Base-by-base conservation (phyloP, 2,797 vertebrate genomes). In the Macrochelys suwanniensis region DNA sequence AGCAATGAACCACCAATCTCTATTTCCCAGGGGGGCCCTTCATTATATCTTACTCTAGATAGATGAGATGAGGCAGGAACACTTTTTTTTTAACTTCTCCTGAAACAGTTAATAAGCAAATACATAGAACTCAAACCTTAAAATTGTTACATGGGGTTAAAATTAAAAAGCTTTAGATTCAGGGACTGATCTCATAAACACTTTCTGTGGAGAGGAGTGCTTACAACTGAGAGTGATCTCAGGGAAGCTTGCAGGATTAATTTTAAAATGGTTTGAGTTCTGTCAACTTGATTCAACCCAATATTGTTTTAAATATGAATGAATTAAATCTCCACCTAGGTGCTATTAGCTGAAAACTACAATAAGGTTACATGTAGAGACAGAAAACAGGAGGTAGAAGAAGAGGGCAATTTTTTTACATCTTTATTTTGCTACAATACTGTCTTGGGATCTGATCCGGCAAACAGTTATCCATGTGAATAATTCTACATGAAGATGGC, bases 121-220 rank as follows among this genome's bases (percentile, higher is more conserved):
- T 47, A 31, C 15, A 49, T 77, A 47, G 45, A 49, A 28, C 28
- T 28, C 25, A 77, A 49, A 49, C 3, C 4, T 26, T 28, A 49
- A 12, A 15, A 15, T 47, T 49, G 13, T 77, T 77, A 49, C 26
- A 7, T 1, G 4, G 57, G 61, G 78, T 77, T 59, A 59, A 31
- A 23, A 19, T 85, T 9, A 53, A 15, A 45, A 0, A 19, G 6
- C 74, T 76, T 17, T 11, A 0, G 2, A 76, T 33, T 45, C 45
- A 1, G 12, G 85, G 4, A 1, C 0, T 5, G 4, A 5, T 54
- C 61, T 26, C 47, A 54, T 31, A 17, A 8, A 0, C 11, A 7
- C 6, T 47, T 47, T 4, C 25, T 3, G 11, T 0, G 4, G 85
- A 74, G 61, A n/a, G 6, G 42, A 11, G 5, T n/a, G 0, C 50